A percentile compares a stretch with the other conserved stretches of the same genome.
phyloP scores from a whole-genome alignment of 2,888 invertebrate genomes.

The Tribolium freemani region DNA sequence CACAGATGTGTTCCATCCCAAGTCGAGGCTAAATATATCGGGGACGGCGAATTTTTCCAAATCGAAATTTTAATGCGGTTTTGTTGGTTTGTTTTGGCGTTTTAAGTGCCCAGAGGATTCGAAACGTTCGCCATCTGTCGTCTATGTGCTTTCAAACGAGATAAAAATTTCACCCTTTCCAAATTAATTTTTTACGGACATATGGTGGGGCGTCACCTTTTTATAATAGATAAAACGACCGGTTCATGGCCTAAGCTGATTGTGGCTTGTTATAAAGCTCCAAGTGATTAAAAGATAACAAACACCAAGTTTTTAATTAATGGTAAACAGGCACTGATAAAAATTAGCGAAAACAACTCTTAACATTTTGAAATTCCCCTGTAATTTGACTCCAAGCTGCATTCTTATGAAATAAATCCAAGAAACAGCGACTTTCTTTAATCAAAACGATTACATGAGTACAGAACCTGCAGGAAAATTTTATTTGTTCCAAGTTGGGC shows the following conservation, averaged over 20 bases:
- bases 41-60: slow-evolving; percentile 5
- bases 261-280: not conserved
- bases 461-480: too few relatives aligned
- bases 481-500: too few relatives aligned
- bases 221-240: not conserved
- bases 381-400: too few relatives aligned
- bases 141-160: slow-evolving; percentile 30
- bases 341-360: too few relatives aligned
- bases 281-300: too few relatives aligned
- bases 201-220: slow-evolving; percentile 29
- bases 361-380: too few relatives aligned
- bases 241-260: not conserved
- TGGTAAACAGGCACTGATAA: too few relatives aligned
- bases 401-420: too few relatives aligned
- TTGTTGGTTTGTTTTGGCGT: not conserved
- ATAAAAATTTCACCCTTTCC: slow-evolving; percentile 49
- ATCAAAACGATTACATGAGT: too few relatives aligned
- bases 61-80: not conserved
- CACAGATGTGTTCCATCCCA: slow-evolving; percentile 12
- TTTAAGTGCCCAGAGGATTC: not conserved
- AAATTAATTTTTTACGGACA: slow-evolving; percentile 49
- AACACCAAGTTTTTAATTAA: too few relatives aligned
- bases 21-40: slow-evolving; percentile 1
- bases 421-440: too few relatives aligned
- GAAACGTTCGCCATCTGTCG: slow-evolving; percentile 49